Conservation (phyloP, 2,797 vertebrate genomes). For the Urocyon cinereoargenteus region DNA sequence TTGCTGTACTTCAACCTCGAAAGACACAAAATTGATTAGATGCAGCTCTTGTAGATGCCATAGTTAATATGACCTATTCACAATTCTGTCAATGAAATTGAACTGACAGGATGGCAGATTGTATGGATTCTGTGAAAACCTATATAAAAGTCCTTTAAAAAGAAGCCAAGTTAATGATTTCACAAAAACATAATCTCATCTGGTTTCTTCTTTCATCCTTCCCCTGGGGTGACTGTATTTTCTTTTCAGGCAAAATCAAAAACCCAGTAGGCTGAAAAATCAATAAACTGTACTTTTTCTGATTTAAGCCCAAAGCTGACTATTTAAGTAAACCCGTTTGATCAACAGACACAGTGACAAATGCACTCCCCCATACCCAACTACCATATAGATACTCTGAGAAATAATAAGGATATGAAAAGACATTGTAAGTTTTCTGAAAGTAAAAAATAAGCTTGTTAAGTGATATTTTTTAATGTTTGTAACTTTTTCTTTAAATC, state of each 20-base stretch:
- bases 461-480: slow-evolving; percentile 26
- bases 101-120: not conserved
- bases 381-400: not conserved
- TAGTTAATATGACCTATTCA: not conserved
- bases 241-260: slow-evolving; percentile 55
- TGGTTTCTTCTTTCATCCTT: not conserved
- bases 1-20: slow-evolving; percentile 18
- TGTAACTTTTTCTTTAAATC: not conserved
- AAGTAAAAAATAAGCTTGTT: not conserved
- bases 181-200: not conserved
- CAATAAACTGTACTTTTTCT: slow-evolving; percentile 35
- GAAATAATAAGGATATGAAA: not conserved
- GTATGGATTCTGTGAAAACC: not conserved
- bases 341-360: not conserved
- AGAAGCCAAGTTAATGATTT: slow-evolving; percentile 41
- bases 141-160: not conserved
- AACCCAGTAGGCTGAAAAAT: slow-evolving; percentile 15
- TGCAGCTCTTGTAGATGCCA: not conserved
- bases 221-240: not conserved
- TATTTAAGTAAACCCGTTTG: slow-evolving; percentile 32
- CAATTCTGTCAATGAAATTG: not conserved
- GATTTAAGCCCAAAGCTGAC: not conserved
- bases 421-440: slow-evolving; percentile 33
- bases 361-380: not conserved
- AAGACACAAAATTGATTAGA: slow-evolving; percentile 28